phyloP scores from a whole-genome alignment of 2,113 vertebrate genomes.

The Propithecus coquereli region DNA sequence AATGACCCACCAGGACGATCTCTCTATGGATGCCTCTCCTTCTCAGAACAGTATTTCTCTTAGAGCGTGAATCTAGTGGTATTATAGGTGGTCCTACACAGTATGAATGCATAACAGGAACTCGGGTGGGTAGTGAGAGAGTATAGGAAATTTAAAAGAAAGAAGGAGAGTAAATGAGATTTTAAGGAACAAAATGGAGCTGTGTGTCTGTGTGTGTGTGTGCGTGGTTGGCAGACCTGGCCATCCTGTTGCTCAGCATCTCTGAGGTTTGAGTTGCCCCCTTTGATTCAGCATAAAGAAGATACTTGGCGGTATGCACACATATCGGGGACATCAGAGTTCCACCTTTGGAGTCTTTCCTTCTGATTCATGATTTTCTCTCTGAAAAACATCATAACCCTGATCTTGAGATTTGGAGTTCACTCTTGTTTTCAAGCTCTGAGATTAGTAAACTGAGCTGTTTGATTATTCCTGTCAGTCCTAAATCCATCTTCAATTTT shows the following conservation, averaged over 20 bases:
- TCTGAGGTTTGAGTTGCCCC: background rate
- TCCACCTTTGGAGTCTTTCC: slow-evolving; percentile 75
- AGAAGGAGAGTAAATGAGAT: background rate
- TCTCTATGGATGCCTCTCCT: background rate
- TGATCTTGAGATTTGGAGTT: background rate
- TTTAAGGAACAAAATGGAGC: background rate
- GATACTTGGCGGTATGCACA: background rate
- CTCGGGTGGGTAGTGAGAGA: background rate
- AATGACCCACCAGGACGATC: background rate
- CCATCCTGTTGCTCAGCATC: background rate
- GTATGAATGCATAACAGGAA: background rate
- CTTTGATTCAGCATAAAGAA: background rate
- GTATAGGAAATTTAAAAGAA: background rate
- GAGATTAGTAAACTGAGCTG: background rate
- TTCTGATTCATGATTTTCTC: slow-evolving; percentile 63
- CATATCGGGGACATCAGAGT: slow-evolving; percentile 67
- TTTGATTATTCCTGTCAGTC: background rate
- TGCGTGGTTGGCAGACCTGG: background rate
- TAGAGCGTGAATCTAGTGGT: background rate
- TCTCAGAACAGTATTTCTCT: background rate
- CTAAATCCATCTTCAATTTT: background rate
- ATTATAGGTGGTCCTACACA: no score
- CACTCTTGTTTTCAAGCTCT: background rate
- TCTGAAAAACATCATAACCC: slow-evolving; percentile 75
- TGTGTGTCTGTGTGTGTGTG: no score